These are phyloP conservation scores for Dyspetes luteomarginatus DNA, from an alignment of 2,888 invertebrate genomes.

Conservation along the genomic window DNA sequence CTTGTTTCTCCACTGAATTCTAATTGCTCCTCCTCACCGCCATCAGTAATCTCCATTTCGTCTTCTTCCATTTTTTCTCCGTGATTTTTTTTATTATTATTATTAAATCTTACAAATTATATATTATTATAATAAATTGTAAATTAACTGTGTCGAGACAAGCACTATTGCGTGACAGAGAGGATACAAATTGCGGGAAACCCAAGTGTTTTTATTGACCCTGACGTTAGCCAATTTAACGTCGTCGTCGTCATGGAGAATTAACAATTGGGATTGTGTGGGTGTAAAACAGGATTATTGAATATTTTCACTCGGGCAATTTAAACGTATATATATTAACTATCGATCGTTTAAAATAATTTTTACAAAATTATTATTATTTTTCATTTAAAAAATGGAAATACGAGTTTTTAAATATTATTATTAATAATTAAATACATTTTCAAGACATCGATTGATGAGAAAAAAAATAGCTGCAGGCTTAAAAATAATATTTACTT, in stretches of 20 bases:
- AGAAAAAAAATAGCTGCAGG: no score
- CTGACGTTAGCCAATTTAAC: slow-evolving; percentile 49
- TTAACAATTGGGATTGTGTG: slow-evolving; percentile 55
- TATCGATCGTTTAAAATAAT: slow-evolving; percentile 40
- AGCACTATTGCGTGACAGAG: slow-evolving; percentile 15
- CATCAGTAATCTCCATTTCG: slow-evolving; percentile 14
- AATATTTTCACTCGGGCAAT: background rate
- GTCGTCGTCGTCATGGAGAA: slow-evolving; percentile 67
- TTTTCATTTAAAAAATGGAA: slow-evolving; percentile 7
- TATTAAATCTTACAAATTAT: slow-evolving; percentile 25
- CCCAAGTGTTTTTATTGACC: slow-evolving; percentile 25
- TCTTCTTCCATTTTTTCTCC: slow-evolving; percentile 46
- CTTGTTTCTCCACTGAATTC: slow-evolving; percentile 32
- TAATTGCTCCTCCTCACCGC: slow-evolving; percentile 35
- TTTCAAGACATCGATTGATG: slow-evolving; percentile 10
- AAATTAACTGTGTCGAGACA: slow-evolving; percentile 9
- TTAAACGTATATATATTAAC: background rate
- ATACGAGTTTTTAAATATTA: slow-evolving; percentile 23
- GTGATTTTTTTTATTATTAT: no score
- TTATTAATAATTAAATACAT: slow-evolving; percentile 6
- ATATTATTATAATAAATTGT: slow-evolving; percentile 1
- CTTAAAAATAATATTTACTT: slow-evolving; percentile 29
- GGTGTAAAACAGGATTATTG: background rate
- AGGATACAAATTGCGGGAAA: slow-evolving; percentile 5
- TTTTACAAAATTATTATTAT: background rate